Percentiles rank a stretch among this genome's conserved stretches.
These are phyloP conservation scores for Patella depressa DNA, from an alignment of 2,888 invertebrate species.

Conservation along the genomic window DNA sequence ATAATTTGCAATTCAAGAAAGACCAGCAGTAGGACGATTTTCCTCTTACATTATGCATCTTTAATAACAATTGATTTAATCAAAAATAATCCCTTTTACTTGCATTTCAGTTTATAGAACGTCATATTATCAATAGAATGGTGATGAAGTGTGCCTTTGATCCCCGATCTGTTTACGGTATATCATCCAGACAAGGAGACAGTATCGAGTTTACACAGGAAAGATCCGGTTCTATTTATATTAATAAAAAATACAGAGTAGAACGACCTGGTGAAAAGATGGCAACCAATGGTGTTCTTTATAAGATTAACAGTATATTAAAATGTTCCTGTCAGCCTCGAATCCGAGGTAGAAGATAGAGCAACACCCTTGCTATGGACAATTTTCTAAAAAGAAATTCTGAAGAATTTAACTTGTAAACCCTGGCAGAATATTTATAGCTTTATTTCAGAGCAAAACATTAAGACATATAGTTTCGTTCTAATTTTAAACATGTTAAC, in stretches of 20 bases:
- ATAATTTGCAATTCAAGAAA: too few relatives aligned
- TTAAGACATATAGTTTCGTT: too few relatives aligned
- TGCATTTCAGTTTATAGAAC: constrained; percentile 69
- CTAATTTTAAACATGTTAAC: too few relatives aligned
- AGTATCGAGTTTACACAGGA: constrained; percentile 39
- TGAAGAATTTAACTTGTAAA: too few relatives aligned
- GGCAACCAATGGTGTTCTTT: constrained; percentile 52
- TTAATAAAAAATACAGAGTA: constrained; percentile 46
- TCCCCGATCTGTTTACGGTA: constrained; percentile 38
- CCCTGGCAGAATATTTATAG: too few relatives aligned
- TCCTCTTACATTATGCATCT: neutral
- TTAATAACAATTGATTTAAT: neutral
- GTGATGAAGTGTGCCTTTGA: constrained; percentile 43
- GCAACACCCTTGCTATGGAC: neutral
- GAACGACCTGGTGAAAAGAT: constrained; percentile 37
- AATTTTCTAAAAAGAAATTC: neutral
- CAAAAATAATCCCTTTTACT: constrained; percentile 8
- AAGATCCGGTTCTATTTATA: constrained; percentile 30
- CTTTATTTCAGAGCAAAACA: too few relatives aligned
- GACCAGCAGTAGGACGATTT: too few relatives aligned
- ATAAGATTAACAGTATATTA: constrained; percentile 53
- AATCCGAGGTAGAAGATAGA: constrained; percentile 2
- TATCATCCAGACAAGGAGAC: constrained; percentile 46
- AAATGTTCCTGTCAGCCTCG: constrained; percentile 36
- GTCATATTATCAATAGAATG: constrained; percentile 69